Conservation (phyloP, 2,113 vertebrate genomes). For the Sterna hirundo region DNA sequence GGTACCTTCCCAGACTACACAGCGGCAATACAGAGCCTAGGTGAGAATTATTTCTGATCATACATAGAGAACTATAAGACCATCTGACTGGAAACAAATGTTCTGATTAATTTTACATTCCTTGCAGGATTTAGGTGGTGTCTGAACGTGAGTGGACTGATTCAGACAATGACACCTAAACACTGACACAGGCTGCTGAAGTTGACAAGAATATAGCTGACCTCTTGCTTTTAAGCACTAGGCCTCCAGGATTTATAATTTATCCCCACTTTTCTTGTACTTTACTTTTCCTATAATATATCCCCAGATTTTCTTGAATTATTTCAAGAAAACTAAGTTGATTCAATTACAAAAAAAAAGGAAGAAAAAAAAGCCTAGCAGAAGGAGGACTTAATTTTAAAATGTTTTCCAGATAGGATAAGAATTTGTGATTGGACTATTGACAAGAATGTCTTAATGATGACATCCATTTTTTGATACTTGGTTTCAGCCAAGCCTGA, state of each 20-base stretch:
- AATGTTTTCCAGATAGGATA: background rate
- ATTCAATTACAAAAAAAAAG: background rate
- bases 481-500: background rate
- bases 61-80: background rate
- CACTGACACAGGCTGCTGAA: background rate
- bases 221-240: background rate
- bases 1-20: background rate
- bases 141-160: background rate
- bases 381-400: background rate
- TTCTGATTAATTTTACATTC: background rate
- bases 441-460: background rate
- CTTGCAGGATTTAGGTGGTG: background rate
- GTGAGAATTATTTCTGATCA: background rate
- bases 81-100: background rate
- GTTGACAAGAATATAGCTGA: background rate
- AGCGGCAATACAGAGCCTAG: background rate
- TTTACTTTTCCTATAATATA: background rate
- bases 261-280: background rate
- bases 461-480: background rate
- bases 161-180: background rate
- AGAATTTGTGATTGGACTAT: background rate
- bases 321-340: background rate
- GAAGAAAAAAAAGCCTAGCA: background rate
- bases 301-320: background rate
- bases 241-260: background rate